Percentiles rank a stretch among this genome's conserved stretches.
Evolutionary conservation across 1,140 invertebrate genomes (phyloP).

Genomic region (Brachionus angularis): DNA sequence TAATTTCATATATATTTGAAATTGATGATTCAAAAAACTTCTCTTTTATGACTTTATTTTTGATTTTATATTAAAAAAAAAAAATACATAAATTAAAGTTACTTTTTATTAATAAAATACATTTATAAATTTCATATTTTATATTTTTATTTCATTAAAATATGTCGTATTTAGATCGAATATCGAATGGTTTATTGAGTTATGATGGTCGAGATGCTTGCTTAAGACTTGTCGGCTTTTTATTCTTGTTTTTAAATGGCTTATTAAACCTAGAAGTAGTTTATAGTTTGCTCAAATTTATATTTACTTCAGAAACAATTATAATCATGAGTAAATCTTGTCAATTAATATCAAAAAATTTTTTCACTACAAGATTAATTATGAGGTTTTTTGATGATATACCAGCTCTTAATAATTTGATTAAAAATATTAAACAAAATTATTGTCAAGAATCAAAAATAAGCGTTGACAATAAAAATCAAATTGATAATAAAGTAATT

Average conservation of each 20-base stretch:
- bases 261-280: background rate
- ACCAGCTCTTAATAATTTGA: background rate
- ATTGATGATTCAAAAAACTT: too few relatives aligned
- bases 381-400: background rate
- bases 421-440: background rate
- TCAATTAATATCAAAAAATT: background rate
- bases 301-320: too few relatives aligned
- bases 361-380: background rate
- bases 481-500: too few relatives aligned
- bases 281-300: background rate
- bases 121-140: too few relatives aligned
- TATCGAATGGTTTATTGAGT: background rate
- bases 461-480: too few relatives aligned
- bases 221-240: background rate
- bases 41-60: too few relatives aligned
- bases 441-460: too few relatives aligned
- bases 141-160: background rate
- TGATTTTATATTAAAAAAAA: too few relatives aligned
- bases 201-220: background rate
- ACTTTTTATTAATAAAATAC: too few relatives aligned
- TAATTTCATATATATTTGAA: too few relatives aligned
- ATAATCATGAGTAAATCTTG: too few relatives aligned
- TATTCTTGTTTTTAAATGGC: background rate
- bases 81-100: too few relatives aligned
- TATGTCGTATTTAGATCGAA: background rate